These are phyloP conservation scores for Danio kyathit DNA, from an alignment of 2,797 vertebrate genomes.

Conservation along the genomic window DNA sequence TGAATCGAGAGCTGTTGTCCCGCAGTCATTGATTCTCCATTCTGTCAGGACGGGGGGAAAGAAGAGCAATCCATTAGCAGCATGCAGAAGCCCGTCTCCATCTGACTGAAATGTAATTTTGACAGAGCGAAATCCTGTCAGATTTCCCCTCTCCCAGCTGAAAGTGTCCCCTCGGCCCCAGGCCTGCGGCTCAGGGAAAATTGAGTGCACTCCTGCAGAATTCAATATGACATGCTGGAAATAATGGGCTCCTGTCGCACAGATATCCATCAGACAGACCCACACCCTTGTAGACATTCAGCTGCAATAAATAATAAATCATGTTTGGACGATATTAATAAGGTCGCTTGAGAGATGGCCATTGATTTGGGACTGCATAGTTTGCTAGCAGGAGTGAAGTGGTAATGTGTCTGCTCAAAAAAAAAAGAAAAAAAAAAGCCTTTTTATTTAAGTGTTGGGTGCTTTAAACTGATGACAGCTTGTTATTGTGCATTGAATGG, in stretches of 20 bases:
- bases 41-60: not conserved
- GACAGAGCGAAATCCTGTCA: conserved; percentile 41
- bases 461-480: not conserved
- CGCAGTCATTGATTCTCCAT: conserved; percentile 41
- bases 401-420: not conserved
- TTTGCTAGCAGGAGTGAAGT: conserved; percentile 22
- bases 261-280: conserved; percentile 60
- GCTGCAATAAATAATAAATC: conserved; percentile 66
- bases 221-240: conserved; percentile 61
- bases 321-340: conserved; percentile 64
- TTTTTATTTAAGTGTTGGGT: not conserved
- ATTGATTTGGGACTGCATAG: conserved; percentile 38
- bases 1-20: not conserved
- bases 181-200: conserved; percentile 45
- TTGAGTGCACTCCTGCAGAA: conserved; percentile 58
- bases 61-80: conserved; percentile 46
- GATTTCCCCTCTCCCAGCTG: conserved; percentile 28
- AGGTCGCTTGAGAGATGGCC: conserved; percentile 44
- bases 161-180: not conserved
- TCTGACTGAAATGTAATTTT: conserved; percentile 55
- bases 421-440: not conserved
- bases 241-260: conserved; percentile 56
- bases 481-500: not conserved
- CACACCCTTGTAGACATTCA: conserved; percentile 56
- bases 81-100: conserved; percentile 28